Base-by-base conservation (phyloP, 2,888 invertebrate genomes). In the Dynastes hyllus region DNA sequence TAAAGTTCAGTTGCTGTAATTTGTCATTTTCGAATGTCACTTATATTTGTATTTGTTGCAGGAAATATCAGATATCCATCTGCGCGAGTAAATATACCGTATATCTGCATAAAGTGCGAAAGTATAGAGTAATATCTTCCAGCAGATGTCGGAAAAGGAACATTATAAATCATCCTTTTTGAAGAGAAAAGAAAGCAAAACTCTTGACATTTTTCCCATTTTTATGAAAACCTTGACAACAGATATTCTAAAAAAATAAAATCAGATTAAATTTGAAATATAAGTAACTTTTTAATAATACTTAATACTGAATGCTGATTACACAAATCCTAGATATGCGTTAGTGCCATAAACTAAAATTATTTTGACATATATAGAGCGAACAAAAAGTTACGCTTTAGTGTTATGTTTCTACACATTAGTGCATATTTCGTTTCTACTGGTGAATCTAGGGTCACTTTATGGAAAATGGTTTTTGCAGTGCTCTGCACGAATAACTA, bases 21-120 rank as follows among this genome's bases (percentile, higher is more conserved):
- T 79, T 77, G 79, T 79, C 79, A 79, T 77, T 58, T 67, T 40
- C 77, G 73, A 73, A 77, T 76, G 77, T 79, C 79, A 77, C 66
- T 79, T 79, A 79, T 66, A 65, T 71, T 67, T 71, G 66, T 58
- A 77, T 79, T 69, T 77, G 77, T 71, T 77, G 76, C 77, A 65
- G 71, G 50, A 79, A 73, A 77, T 77, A 76, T 79, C 55, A 77
- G 79, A 79, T 79, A 79, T 77, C 76, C 79, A 76, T 76, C 79
- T 79, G 66, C 9, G 32, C 29, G 22, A 66, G 58, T 67, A 69
- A 67, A 76, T 75, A n/a, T 66, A 69, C 61, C 55, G 76, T 73
- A 75, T 69, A 76, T 76, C 58, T 75, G 75, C 76, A 55, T 69
- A 53, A 75, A 69, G 65, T 76, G 75, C 32, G 76, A 76, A 79